Percentiles rank a stretch among this genome's conserved stretches.
Conservation (phyloP, 2,888 invertebrate genomes). For the Drosophila robusta region DNA sequence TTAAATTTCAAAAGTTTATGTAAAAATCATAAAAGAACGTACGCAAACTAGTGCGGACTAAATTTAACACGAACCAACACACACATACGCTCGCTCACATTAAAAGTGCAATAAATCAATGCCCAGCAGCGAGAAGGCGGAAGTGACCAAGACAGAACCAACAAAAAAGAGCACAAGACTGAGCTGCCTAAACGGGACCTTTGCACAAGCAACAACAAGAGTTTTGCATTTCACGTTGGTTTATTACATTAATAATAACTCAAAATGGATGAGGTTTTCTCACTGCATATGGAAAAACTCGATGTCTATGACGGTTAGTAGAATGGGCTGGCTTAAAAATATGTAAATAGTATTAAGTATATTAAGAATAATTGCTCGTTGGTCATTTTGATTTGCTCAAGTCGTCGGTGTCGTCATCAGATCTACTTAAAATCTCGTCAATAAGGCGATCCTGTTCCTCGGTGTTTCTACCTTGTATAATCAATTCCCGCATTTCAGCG, state of each 20-base stretch:
- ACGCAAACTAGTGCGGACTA: slow-evolving; percentile 32
- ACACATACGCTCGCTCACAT: slow-evolving; percentile 13
- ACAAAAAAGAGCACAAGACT: slow-evolving; percentile 57
- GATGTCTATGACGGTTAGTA: slow-evolving; percentile 83
- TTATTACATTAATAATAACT: slow-evolving; percentile 29
- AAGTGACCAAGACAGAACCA: slow-evolving; percentile 48
- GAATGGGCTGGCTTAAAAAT: slow-evolving; percentile 50
- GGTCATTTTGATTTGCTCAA: slow-evolving; percentile 60
- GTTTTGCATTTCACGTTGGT: slow-evolving; percentile 20
- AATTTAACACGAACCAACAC: slow-evolving; percentile 36
- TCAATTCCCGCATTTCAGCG: slow-evolving; percentile 69
- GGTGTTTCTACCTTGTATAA: slow-evolving; percentile 70
- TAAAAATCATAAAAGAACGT: not conserved
- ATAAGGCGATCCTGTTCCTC: slow-evolving; percentile 73
- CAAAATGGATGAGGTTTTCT: slow-evolving; percentile 84
- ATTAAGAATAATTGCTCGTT: slow-evolving; percentile 68
- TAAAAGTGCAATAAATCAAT: slow-evolving; percentile 74
- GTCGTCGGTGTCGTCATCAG: slow-evolving; percentile 70
- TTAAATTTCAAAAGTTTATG: slow-evolving; percentile 10
- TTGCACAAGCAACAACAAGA: slow-evolving; percentile 12
- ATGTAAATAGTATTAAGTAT: slow-evolving; percentile 70
- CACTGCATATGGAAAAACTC: slow-evolving; percentile 83
- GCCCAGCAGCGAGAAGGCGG: slow-evolving; percentile 51
- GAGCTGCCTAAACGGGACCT: slow-evolving; percentile 41
- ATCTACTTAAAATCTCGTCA: slow-evolving; percentile 74